phyloP scores from a whole-genome alignment of 1,140 invertebrate genomes.

The Thaumetopoea pityocampa region DNA sequence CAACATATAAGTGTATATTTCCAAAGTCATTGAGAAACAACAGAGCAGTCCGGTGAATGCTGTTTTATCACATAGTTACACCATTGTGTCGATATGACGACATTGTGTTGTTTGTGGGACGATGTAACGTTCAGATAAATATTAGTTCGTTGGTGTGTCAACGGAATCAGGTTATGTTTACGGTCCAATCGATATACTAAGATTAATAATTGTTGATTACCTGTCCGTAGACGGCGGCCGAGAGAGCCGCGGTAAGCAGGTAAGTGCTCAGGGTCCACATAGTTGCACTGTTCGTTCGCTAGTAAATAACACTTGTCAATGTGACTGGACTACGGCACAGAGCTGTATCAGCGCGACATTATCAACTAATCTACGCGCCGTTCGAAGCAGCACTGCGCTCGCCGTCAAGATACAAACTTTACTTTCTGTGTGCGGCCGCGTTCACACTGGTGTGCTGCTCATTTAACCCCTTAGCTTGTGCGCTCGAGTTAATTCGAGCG shows the following conservation, averaged over 20 bases:
- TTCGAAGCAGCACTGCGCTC: constrained; percentile 51
- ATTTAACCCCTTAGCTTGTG: too few species aligned
- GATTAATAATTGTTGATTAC: constrained; percentile 28
- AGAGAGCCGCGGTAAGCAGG: constrained; percentile 38
- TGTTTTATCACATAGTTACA: neutral
- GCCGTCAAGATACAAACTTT: constrained; percentile 44
- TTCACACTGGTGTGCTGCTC: constrained; percentile 33
- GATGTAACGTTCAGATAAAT: too few species aligned
- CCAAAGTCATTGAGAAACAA: too few species aligned
- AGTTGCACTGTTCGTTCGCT: constrained; percentile 38
- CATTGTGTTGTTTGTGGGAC: constrained; percentile 9
- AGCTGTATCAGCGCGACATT: constrained; percentile 47
- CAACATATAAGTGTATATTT: too few species aligned
- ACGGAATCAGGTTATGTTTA: neutral
- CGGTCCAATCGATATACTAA: too few species aligned
- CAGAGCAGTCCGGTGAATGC: neutral
- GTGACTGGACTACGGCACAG: constrained; percentile 13
- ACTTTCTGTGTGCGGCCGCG: constrained; percentile 57
- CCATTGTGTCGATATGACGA: constrained; percentile 9
- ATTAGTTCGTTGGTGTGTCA: neutral
- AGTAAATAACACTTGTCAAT: constrained; percentile 25
- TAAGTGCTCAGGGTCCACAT: constrained; percentile 48
- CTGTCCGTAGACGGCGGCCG: constrained; percentile 43
- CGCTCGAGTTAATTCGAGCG: too few species aligned
- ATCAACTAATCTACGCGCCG: constrained; percentile 47